Evolutionary conservation across 2,113 vertebrate genomes (phyloP).

Genomic region (Eolophus roseicapilla): DNA sequence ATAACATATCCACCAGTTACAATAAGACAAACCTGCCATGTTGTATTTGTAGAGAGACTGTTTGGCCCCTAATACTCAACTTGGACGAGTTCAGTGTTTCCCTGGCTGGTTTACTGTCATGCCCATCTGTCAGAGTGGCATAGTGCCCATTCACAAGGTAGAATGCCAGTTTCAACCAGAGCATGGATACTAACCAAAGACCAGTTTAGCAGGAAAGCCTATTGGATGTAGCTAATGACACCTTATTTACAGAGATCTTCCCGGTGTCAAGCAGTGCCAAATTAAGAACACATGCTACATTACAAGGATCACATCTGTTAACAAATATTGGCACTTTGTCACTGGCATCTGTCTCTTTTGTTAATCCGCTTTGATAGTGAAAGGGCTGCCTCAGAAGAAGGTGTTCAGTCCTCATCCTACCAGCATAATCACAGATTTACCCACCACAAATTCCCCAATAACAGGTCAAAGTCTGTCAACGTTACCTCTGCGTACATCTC

Average conservation of each 20-base stretch:
- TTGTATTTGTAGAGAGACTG: constrained; percentile 46
- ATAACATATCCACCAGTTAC: neutral
- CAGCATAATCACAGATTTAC: neutral
- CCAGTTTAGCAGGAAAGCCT: constrained; percentile 36
- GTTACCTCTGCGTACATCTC: neutral
- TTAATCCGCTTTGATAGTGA: constrained; percentile 33
- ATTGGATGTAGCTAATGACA: constrained; percentile 44
- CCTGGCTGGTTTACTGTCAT: constrained; percentile 62
- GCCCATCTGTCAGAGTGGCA: constrained; percentile 77
- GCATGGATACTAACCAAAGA: constrained; percentile 42
- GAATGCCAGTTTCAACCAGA: constrained; percentile 43
- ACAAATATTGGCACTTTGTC: constrained; percentile 59
- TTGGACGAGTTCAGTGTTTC: constrained; percentile 67
- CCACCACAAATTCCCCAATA: neutral
- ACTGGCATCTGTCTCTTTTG: constrained; percentile 53
- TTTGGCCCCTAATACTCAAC: constrained; percentile 47
- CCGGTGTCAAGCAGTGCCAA: constrained; percentile 64
- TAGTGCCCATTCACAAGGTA: constrained; percentile 61
- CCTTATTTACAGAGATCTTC: constrained; percentile 68
- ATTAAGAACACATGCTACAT: constrained; percentile 67
- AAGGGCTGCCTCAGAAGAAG: constrained; percentile 33
- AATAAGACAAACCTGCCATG: neutral
- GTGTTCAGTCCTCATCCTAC: neutral
- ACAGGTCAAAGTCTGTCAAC: neutral
- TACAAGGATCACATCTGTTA: constrained; percentile 55